phyloP scores from a whole-genome alignment of 2,113 vertebrate species.

The Tichodroma muraria region DNA sequence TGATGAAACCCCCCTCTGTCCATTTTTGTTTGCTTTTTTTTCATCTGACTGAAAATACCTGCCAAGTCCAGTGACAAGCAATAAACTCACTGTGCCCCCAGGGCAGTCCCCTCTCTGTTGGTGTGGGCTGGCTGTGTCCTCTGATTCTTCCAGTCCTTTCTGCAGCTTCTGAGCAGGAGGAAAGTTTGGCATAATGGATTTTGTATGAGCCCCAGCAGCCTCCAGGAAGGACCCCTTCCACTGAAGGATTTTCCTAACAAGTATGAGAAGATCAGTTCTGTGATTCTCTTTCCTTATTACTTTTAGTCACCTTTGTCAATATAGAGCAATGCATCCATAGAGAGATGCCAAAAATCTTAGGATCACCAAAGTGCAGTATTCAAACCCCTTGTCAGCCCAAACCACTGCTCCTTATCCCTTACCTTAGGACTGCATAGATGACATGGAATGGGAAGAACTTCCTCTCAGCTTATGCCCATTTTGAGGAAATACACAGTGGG shows the following conservation, averaged over 20 bases:
- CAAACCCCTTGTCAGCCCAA: not conserved
- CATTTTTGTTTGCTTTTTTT: not conserved
- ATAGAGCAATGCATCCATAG: not conserved
- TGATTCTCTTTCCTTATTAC: not conserved
- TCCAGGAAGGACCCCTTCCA: rapidly evolving
- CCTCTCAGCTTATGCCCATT: not conserved
- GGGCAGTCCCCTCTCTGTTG: not conserved
- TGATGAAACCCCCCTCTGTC: not conserved
- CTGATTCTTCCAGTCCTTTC: not conserved
- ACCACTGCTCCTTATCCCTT: not conserved
- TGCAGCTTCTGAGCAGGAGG: not conserved
- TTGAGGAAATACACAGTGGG: not conserved
- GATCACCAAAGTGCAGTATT: not conserved
- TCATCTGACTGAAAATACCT: not conserved
- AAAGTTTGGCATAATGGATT: not conserved
- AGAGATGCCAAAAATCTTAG: not conserved
- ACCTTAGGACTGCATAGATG: not conserved
- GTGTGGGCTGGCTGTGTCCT: not conserved
- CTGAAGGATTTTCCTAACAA: not conserved
- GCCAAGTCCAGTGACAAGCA: not conserved
- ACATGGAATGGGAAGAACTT: not conserved
- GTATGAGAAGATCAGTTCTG: not conserved
- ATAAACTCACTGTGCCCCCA: not conserved
- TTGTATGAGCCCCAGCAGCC: not conserved
- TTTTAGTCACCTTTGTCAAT: not conserved